Evolutionary conservation across 1,140 invertebrate genomes (phyloP).

Genomic region (Drosophila bocqueti): DNA sequence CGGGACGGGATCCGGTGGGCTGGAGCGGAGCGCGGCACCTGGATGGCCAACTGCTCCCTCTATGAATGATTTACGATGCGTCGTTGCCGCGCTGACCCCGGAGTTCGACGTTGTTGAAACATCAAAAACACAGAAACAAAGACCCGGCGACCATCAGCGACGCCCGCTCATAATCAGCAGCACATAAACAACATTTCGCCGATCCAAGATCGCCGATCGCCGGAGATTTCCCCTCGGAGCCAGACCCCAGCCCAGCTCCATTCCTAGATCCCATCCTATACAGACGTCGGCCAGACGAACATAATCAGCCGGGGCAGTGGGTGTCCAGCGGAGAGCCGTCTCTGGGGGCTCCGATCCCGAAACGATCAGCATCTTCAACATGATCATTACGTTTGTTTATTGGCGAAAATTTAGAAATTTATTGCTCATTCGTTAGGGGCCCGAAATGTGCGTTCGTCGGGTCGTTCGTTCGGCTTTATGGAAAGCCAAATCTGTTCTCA

Average conservation of each 20-base stretch:
- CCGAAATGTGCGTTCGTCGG: constrained; percentile 50
- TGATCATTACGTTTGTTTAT: constrained; percentile 80
- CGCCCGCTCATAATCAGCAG: constrained; percentile 81
- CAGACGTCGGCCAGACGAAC: constrained; percentile 68
- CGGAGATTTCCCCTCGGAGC: constrained; percentile 48
- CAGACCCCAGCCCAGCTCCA: neutral
- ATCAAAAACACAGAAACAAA: constrained; percentile 75
- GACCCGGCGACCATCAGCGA: constrained; percentile 71
- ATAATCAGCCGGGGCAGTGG: constrained; percentile 74
- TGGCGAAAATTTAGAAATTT: constrained; percentile 82
- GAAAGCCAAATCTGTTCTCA: constrained; percentile 69
- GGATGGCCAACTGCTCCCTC: constrained; percentile 52
- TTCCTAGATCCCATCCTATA: constrained; percentile 46
- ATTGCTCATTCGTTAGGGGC: constrained; percentile 74
- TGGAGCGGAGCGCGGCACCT: constrained; percentile 12
- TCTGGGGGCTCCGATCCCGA: constrained; percentile 13
- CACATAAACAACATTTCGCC: constrained; percentile 78
- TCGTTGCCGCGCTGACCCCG: constrained; percentile 76
- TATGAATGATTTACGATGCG: constrained; percentile 84
- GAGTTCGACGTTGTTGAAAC: constrained; percentile 81
- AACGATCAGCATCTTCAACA: constrained; percentile 64
- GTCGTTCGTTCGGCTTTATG: constrained; percentile 10
- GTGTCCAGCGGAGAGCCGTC: constrained; percentile 60
- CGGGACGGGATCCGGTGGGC: constrained; percentile 19
- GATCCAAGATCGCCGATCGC: constrained; percentile 62